These are phyloP conservation scores for Cyanocitta stelleri DNA, from an alignment of 2,113 vertebrate genomes.

Conservation along the genomic window DNA sequence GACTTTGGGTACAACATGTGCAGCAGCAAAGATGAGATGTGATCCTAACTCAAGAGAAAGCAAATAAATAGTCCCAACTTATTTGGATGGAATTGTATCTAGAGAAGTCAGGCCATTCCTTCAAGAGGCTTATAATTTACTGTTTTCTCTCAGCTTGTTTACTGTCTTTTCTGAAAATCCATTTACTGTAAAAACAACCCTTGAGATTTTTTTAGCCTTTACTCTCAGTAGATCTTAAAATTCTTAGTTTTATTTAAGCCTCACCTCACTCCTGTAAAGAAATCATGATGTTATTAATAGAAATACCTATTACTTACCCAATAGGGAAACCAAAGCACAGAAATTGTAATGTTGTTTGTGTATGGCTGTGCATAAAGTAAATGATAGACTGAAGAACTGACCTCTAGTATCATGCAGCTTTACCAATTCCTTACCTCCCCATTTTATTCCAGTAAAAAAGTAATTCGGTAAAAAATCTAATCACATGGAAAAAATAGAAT, in stretches of 20 bases:
- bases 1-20: not conserved
- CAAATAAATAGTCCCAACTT: not conserved
- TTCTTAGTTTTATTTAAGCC: not conserved
- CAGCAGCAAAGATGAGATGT: not conserved
- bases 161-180: not conserved
- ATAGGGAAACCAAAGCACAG: not conserved
- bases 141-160: not conserved
- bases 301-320: not conserved
- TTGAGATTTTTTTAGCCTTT: not conserved
- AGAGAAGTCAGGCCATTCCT: not conserved
- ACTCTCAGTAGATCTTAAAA: not conserved
- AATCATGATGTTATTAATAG: not conserved
- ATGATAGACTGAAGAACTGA: not conserved
- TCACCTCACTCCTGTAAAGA: not conserved
- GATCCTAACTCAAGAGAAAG: not conserved
- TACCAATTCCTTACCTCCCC: not conserved
- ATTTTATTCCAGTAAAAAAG: not conserved
- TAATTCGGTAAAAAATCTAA: not conserved
- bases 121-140: not conserved
- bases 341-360: not conserved
- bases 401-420: not conserved
- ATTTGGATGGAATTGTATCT: not conserved
- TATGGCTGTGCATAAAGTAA: not conserved
- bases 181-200: not conserved
- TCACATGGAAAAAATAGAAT: fast-evolving